Evolutionary conservation across 2,797 vertebrate species (phyloP).

Genomic region (Hyperoplus immaculatus): DNA sequence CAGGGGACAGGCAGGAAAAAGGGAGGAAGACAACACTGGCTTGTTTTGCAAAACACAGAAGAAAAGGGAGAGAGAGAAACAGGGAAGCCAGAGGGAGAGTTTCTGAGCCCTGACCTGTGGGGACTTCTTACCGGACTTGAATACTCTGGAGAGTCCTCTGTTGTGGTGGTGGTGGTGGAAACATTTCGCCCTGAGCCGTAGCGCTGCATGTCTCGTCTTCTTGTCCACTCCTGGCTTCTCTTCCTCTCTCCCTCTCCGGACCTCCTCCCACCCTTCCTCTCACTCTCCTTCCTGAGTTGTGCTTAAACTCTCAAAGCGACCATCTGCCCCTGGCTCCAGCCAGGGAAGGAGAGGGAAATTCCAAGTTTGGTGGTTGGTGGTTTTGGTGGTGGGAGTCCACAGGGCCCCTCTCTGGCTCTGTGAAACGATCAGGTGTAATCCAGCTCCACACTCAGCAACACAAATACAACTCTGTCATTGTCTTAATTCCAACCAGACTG

Average conservation of each 20-base stretch:
- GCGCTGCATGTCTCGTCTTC: constrained; percentile 83
- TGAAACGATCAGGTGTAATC: constrained; percentile 48
- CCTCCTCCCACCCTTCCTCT: constrained; percentile 78
- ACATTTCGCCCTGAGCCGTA: constrained; percentile 73
- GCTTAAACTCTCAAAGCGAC: constrained; percentile 72
- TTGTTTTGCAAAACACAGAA: constrained; percentile 31
- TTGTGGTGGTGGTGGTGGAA: constrained; percentile 81
- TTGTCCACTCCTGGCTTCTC: constrained; percentile 72
- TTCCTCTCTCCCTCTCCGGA: constrained; percentile 66
- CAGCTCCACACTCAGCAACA: constrained; percentile 43
- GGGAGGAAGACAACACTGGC: constrained; percentile 10
- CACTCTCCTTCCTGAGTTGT: constrained; percentile 79
- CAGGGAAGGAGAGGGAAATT: constrained; percentile 70
- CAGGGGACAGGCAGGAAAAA: constrained; percentile 36
- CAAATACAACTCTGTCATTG: constrained; percentile 57
- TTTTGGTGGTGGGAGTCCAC: constrained; percentile 42
- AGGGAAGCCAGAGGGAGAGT: constrained; percentile 14
- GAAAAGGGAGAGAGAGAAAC: constrained; percentile 1
- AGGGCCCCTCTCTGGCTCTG: constrained; percentile 31
- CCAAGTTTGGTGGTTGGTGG: constrained; percentile 41
- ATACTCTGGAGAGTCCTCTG: constrained; percentile 68
- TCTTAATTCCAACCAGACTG: constrained; percentile 35
- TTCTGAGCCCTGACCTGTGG: constrained; percentile 21
- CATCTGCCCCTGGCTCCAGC: constrained; percentile 72
- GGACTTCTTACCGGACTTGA: constrained; percentile 80